Conservation (phyloP, 2,113 vertebrate species). For the Fulica atra region DNA sequence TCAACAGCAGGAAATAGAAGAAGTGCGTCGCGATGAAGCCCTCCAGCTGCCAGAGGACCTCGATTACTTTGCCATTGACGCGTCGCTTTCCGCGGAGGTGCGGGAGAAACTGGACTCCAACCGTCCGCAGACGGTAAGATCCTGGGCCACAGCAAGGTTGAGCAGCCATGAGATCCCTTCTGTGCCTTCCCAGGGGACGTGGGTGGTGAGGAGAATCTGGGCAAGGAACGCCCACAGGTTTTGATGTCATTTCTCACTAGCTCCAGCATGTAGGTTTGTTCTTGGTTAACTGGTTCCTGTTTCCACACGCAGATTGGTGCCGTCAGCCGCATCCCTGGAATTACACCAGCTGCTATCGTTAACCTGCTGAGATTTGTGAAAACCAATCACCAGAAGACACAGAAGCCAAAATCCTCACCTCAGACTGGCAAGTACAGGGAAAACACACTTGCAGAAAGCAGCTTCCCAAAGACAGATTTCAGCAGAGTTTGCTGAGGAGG, state of each 20-base stretch:
- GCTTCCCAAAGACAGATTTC: not conserved
- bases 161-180: not conserved
- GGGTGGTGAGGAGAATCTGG: not conserved
- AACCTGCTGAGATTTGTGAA: slow-evolving; percentile 86
- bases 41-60: slow-evolving; percentile 84
- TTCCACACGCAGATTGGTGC: slow-evolving; percentile 82
- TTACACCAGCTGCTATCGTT: slow-evolving; percentile 89
- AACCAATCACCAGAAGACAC: not conserved
- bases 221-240: not conserved
- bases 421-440: not conserved
- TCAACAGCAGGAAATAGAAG: slow-evolving; percentile 87
- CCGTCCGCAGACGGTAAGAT: slow-evolving; percentile 88
- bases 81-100: slow-evolving; percentile 87
- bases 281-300: not conserved
- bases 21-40: slow-evolving; percentile 86
- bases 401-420: not conserved
- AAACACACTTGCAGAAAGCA: not conserved
- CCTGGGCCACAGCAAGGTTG: not conserved
- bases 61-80: slow-evolving; percentile 85
- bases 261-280: not conserved
- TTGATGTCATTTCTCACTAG: not conserved
- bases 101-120: slow-evolving; percentile 84
- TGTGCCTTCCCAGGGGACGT: not conserved
- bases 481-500: not conserved
- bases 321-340: slow-evolving; percentile 86